These are phyloP conservation scores for Drosophila ezoana DNA, from an alignment of 2,888 invertebrate genomes.

Conservation along the genomic window DNA sequence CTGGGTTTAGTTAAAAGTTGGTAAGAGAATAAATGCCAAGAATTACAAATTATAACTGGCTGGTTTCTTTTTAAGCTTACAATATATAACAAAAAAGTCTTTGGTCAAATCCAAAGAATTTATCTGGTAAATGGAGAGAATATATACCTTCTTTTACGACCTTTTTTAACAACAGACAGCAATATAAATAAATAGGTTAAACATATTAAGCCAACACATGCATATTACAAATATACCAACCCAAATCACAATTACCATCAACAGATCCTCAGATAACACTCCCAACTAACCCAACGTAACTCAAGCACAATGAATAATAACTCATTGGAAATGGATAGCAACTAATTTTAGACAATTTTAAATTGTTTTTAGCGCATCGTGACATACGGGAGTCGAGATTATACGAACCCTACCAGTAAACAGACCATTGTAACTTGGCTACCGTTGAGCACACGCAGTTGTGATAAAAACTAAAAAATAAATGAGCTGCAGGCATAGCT, in stretches of 20 bases:
- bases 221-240: neutral
- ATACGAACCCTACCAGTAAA: neutral
- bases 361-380: neutral
- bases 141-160: too few species aligned
- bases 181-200: too few species aligned
- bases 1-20: neutral
- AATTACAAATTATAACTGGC: too few species aligned
- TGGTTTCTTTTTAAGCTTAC: too few species aligned
- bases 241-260: neutral
- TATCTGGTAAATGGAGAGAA: too few species aligned
- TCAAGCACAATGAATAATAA: neutral
- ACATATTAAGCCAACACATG: neutral
- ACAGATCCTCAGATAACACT: neutral
- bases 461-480: neutral
- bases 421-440: constrained; percentile 7
- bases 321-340: neutral
- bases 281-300: neutral
- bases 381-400: constrained; percentile 11
- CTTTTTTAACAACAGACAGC: too few species aligned
- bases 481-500: neutral
- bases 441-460: neutral
- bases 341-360: neutral
- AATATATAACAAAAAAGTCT: too few species aligned
- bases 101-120: too few species aligned
- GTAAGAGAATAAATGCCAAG: neutral